Base-by-base conservation (phyloP, 2,888 invertebrate genomes). In the Nemoura dubitans region DNA sequence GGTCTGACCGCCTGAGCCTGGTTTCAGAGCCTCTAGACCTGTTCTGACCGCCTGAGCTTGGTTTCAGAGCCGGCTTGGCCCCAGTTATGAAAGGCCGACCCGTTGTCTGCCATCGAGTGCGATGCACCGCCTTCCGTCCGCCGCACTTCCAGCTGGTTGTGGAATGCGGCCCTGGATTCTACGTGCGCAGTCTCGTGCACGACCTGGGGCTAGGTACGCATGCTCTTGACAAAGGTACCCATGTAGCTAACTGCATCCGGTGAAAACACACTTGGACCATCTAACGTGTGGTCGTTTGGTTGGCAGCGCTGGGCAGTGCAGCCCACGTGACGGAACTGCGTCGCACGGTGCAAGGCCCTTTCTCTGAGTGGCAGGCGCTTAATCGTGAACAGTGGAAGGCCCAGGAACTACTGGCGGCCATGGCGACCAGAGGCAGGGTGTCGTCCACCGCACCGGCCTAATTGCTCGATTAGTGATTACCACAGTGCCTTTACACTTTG, bases 201-300 rank as follows among this genome's bases (percentile, higher is more conserved):
- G 89, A 90, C 83, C 84, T 90, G n/a, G 90, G 89, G 28, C 80
- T 86, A 59, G 88, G 90, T 90, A 88, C 87, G 87, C 36, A 36
- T n/a, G n/a, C n/a, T n/a, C n/a, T n/a, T n/a, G n/a, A n/a, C n/a
- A n/a, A n/a, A n/a, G n/a, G n/a, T n/a, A n/a, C n/a, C n/a, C n/a
- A n/a, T n/a, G n/a, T n/a, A n/a, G n/a, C n/a, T n/a, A n/a, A n/a
- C n/a, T n/a, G n/a, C n/a, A n/a, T n/a, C n/a, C n/a, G n/a, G n/a
- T n/a, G n/a, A n/a, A n/a, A n/a, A n/a, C n/a, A n/a, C 43, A 16
- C 5, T n/a, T 25, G 10, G 6, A 25, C 29, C 16, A 42, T 6
- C 10, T 3, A 5, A 81, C 0, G 26, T 10, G 28, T 30, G n/a
- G 28, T n/a, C 59, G 7, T 7, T 29, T 30, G 27, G n/a, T 27